Conservation (phyloP, 2,797 vertebrate species). For the Diglossa cyanea region DNA sequence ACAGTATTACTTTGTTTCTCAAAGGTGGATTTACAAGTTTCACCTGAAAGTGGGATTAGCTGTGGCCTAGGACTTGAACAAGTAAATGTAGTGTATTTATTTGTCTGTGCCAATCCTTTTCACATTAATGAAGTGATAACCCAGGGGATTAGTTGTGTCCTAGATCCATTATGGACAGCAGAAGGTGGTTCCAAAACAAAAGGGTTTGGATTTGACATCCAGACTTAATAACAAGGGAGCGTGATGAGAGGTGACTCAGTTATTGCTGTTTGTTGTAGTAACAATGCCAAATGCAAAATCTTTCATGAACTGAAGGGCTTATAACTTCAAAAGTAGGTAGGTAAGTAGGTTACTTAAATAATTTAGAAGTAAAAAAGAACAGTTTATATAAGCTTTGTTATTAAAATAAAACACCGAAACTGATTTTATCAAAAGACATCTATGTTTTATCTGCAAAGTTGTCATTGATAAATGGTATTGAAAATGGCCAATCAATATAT, state of each 20-base stretch:
- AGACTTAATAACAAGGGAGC: neutral
- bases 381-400: neutral
- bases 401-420: neutral
- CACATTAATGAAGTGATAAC: neutral
- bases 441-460: neutral
- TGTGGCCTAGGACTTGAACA: neutral
- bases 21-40: neutral
- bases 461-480: neutral
- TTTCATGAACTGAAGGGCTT: neutral
- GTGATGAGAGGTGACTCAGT: neutral
- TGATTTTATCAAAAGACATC: neutral
- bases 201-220: neutral
- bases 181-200: neutral
- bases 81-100: neutral
- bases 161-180: neutral
- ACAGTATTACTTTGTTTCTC: neutral
- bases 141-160: neutral
- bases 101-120: neutral
- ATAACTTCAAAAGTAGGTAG: neutral
- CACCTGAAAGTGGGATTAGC: neutral
- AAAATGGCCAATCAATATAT: neutral
- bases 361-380: neutral
- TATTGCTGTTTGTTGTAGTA: neutral
- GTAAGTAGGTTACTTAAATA: neutral
- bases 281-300: neutral